Percentiles rank a stretch among this genome's conserved stretches.
phyloP scores from a whole-genome alignment of 2,113 vertebrate genomes.

The Nycticorax nycticorax region DNA sequence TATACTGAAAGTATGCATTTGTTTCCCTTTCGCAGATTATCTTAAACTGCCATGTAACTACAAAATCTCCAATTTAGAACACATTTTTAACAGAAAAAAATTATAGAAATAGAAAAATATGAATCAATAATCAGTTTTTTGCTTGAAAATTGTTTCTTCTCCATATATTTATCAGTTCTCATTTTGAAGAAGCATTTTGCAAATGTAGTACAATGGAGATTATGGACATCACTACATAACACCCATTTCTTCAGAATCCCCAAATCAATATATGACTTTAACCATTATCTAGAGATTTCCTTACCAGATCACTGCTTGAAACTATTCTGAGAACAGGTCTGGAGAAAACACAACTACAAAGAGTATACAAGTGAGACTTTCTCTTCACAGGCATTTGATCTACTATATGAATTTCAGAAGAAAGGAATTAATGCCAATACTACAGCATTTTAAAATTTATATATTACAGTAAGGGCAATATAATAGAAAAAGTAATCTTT shows the following conservation, averaged over 20 bases:
- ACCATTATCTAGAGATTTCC: neutral
- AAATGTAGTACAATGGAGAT: neutral
- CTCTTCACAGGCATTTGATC: neutral
- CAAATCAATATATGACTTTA: neutral
- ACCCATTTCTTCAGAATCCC: neutral
- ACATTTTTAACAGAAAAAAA: neutral
- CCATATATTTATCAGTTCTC: neutral
- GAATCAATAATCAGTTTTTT: neutral
- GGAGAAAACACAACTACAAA: neutral
- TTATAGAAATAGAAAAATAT: neutral
- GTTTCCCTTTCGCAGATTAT: neutral
- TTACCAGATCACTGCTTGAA: neutral
- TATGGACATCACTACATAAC: neutral
- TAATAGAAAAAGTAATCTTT: constrained; percentile 40
- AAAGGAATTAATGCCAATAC: neutral
- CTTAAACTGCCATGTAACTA: neutral
- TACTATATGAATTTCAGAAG: neutral
- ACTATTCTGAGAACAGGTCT: neutral
- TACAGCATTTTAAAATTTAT: neutral
- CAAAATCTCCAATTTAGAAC: neutral
- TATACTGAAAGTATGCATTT: neutral
- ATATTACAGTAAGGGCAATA: neutral
- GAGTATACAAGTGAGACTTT: neutral
- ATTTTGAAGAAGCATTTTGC: neutral
- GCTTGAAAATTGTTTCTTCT: neutral